Percentiles rank a stretch among this genome's conserved stretches.
phyloP scores from a whole-genome alignment of 2,797 vertebrate species.

The Amblyraja radiata region DNA sequence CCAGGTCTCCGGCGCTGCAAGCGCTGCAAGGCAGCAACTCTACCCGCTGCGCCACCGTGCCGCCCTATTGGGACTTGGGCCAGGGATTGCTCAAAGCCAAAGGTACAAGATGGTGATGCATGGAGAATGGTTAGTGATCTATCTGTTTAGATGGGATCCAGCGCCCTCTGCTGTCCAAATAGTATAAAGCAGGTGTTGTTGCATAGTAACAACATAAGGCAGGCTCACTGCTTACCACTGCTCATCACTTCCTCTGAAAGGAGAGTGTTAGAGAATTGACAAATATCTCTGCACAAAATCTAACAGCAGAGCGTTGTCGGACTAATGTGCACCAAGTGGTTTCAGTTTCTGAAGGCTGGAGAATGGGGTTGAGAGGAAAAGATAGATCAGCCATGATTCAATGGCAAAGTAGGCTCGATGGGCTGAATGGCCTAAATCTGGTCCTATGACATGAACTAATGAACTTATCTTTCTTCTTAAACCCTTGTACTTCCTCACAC shows the following conservation, averaged over 20 bases:
- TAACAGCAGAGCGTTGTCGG: not conserved
- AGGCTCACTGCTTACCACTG: not conserved
- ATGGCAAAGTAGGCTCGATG: too few relatives aligned
- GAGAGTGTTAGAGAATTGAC: not conserved
- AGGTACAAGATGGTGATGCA: too few relatives aligned
- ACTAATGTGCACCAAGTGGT: not conserved
- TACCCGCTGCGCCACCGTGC: too few relatives aligned
- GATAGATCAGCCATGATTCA: too few relatives aligned
- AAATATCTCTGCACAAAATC: not conserved
- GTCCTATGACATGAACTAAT: too few relatives aligned
- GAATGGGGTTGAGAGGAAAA: too few relatives aligned
- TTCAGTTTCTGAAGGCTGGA: not conserved
- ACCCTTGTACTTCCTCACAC: not conserved
- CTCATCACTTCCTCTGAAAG: not conserved
- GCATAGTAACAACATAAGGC: not conserved
- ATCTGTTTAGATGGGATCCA: not conserved
- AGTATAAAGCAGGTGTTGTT: not conserved
- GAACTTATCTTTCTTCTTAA: not conserved
- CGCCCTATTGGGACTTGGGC: too few relatives aligned
- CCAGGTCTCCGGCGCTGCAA: too few relatives aligned
- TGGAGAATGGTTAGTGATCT: too few relatives aligned
- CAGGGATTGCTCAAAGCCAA: too few relatives aligned
- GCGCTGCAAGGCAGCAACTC: too few relatives aligned
- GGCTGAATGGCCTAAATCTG: too few relatives aligned
- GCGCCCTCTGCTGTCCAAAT: slow-evolving; percentile 1